Conservation (phyloP, 2,888 invertebrate species). For the Drosophila infuscata region DNA sequence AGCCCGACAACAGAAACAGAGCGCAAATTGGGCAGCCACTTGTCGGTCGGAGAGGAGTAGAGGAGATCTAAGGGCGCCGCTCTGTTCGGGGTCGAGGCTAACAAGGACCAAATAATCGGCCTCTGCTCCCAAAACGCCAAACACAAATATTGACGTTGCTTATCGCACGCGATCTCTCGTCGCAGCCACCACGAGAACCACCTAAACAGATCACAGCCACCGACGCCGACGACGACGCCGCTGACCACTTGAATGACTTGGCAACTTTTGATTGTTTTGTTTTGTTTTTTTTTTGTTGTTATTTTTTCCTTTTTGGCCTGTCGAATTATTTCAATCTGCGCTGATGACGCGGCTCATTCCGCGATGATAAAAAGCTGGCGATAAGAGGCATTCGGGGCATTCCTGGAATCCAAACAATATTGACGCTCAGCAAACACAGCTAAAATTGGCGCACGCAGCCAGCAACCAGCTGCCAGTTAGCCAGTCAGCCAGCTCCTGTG, state of each 20-base stretch:
- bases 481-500: conserved; percentile 34
- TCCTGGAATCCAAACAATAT: conserved; percentile 56
- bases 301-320: conserved; percentile 13
- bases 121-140: conserved; percentile 58
- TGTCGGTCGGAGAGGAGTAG: conserved; percentile 45
- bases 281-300: conserved; percentile 1
- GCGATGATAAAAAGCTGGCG: conserved; percentile 75
- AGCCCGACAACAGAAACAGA: conserved; percentile 69
- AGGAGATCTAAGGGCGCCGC: conserved; percentile 12
- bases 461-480: conserved; percentile 38
- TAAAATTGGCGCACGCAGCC: conserved; percentile 67
- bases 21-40: conserved; percentile 76
- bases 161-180: conserved; percentile 72
- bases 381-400: conserved; percentile 57
- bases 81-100: conserved; percentile 38
- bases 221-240: conserved; percentile 30
- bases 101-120: conserved; percentile 64
- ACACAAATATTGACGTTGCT: conserved; percentile 79
- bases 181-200: conserved; percentile 21
- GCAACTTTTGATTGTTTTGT: conserved; percentile 51
- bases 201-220: conserved; percentile 43
- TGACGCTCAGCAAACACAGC: conserved; percentile 35
- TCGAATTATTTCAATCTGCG: conserved; percentile 78
- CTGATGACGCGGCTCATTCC: conserved; percentile 75
- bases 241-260: conserved; percentile 71